Evolutionary conservation across 1,140 invertebrate species (phyloP).

Genomic region (Anastrepha obliqua): DNA sequence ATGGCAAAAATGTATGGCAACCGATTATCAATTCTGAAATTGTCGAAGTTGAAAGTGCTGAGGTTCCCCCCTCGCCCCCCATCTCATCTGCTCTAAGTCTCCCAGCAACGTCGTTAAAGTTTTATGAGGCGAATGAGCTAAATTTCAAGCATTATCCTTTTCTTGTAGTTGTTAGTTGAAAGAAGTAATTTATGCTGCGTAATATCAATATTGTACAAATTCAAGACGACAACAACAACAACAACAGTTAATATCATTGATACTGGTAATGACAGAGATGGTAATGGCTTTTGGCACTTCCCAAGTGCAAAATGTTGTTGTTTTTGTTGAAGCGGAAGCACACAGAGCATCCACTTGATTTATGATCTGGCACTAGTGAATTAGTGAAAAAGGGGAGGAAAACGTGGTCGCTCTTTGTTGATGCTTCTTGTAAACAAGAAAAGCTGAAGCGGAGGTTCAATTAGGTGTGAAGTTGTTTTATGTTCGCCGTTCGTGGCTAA

Average conservation of each 20-base stretch:
- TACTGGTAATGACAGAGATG: conserved; percentile 16
- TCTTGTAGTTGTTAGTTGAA: background rate
- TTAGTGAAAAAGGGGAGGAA: background rate
- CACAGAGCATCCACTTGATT: background rate
- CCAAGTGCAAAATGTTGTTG: background rate
- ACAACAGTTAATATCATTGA: background rate
- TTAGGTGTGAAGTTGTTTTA: background rate
- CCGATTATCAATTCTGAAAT: conserved; percentile 16
- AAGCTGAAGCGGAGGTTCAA: background rate
- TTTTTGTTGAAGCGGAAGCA: background rate
- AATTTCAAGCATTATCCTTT: conserved; percentile 8
- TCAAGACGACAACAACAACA: background rate
- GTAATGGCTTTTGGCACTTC: conserved; percentile 13
- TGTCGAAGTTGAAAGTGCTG: background rate
- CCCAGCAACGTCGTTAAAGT: background rate
- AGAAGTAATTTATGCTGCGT: background rate
- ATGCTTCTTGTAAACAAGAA: background rate
- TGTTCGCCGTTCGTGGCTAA: background rate
- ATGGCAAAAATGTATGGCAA: background rate
- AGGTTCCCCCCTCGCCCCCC: no score
- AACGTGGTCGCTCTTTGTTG: background rate
- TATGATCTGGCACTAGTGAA: background rate
- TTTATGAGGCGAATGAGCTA: conserved; percentile 18
- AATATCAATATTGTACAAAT: conserved; percentile 17
- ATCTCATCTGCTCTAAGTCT: background rate